phyloP scores from a whole-genome alignment of 1,140 invertebrate species.

The Ladona fulva region DNA sequence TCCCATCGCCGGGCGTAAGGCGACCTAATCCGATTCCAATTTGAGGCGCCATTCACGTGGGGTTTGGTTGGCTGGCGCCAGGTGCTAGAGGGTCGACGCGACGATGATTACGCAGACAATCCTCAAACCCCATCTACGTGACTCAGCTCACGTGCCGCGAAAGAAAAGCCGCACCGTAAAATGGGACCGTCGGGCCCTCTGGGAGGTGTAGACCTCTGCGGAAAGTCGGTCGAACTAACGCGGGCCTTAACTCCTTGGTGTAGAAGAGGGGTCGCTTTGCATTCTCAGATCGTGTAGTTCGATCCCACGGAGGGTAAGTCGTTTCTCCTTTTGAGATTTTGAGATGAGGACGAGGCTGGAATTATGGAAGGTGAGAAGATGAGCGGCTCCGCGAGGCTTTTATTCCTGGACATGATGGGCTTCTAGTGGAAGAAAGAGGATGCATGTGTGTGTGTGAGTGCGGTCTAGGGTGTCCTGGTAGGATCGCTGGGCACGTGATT shows the following conservation, averaged over 20 bases:
- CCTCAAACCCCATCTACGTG: neutral
- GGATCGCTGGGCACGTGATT: too few relatives aligned
- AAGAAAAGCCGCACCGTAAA: neutral
- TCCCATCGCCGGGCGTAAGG: neutral
- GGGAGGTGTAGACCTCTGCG: neutral
- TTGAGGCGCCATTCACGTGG: neutral
- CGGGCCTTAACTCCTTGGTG: neutral
- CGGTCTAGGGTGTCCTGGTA: neutral
- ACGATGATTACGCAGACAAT: conserved; percentile 1
- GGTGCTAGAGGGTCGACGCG: neutral
- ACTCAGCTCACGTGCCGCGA: neutral
- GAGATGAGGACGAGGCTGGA: neutral
- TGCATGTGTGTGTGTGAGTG: neutral
- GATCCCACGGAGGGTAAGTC: neutral
- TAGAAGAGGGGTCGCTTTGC: neutral
- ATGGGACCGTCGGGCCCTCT: neutral
- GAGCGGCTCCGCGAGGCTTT: neutral
- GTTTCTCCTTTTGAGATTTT: neutral
- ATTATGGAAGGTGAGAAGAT: neutral
- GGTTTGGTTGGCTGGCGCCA: neutral
- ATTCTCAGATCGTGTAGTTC: neutral
- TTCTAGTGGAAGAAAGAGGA: neutral
- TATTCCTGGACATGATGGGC: neutral
- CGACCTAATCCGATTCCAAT: neutral
- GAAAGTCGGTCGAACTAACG: neutral